Evolutionary conservation across 1,140 invertebrate species (phyloP).

Genomic region (Zaprionus davidi): DNA sequence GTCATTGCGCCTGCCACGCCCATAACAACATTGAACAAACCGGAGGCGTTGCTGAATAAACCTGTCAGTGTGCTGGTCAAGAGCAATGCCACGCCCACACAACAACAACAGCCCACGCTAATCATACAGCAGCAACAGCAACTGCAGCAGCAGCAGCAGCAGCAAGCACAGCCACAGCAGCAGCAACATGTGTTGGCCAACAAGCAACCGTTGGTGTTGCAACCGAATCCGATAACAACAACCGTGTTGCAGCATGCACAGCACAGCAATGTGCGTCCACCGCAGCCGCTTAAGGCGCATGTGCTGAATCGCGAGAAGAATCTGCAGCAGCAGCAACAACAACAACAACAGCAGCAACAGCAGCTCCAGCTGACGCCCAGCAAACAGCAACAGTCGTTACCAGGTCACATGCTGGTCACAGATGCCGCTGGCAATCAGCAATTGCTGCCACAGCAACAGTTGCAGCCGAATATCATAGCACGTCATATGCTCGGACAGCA

Average conservation of each 20-base stretch:
- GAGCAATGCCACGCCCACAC: constrained; percentile 48
- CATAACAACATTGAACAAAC: constrained; percentile 64
- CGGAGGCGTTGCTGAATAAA: constrained; percentile 65
- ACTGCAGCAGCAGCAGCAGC: constrained; percentile 35
- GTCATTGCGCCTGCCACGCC: constrained; percentile 58
- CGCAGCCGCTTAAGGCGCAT: constrained; percentile 75
- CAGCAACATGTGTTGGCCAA: constrained; percentile 35
- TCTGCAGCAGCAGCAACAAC: constrained; percentile 65
- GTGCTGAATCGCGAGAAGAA: constrained; percentile 79
- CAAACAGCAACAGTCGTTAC: constrained; percentile 50
- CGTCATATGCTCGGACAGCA: constrained; percentile 60
- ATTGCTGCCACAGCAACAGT: constrained; percentile 48
- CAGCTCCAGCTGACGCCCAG: constrained; percentile 52
- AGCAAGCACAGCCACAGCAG: constrained; percentile 30
- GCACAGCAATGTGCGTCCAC: constrained; percentile 64
- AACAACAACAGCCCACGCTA: constrained; percentile 37
- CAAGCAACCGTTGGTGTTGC: constrained; percentile 70
- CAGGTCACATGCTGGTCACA: constrained; percentile 68
- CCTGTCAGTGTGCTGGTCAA: constrained; percentile 77
- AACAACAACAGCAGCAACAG: constrained; percentile 48
- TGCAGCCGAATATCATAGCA: constrained; percentile 69
- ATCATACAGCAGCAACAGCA: constrained; percentile 67
- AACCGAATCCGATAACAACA: constrained; percentile 59
- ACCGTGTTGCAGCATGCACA: constrained; percentile 72
- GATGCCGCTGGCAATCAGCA: constrained; percentile 63